Percentiles rank a stretch among this genome's conserved stretches.
Conservation (phyloP, 1,140 invertebrate species). For the Cydia splendana region DNA sequence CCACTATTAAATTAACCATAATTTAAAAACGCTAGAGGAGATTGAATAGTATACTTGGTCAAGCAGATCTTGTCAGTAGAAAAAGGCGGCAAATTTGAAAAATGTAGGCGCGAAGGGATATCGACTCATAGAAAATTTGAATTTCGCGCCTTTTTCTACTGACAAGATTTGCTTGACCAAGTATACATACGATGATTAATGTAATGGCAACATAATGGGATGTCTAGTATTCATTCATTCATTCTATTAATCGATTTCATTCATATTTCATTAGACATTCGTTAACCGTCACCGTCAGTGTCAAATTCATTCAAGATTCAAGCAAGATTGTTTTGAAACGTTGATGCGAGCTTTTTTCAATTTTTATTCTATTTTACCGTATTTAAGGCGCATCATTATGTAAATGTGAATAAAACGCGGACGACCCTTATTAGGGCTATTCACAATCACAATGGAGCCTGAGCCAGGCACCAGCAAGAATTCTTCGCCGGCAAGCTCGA, state of each 20-base stretch:
- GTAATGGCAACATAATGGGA: background rate
- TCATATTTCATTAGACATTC: background rate
- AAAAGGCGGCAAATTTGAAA: no score
- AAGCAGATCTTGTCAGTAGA: no score
- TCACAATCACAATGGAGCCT: conserved; percentile 8
- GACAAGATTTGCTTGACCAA: no score
- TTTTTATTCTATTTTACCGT: background rate
- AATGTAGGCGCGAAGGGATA: no score
- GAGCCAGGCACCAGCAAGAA: background rate
- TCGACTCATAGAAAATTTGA: no score
- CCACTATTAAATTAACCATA: no score
- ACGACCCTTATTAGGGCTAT: background rate
- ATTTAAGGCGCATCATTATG: background rate
- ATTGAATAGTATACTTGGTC: no score
- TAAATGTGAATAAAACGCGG: background rate
- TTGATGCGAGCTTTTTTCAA: background rate
- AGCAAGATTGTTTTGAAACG: background rate
- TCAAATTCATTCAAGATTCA: background rate
- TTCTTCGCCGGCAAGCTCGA: background rate
- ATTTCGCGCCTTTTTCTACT: no score
- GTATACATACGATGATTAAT: background rate
- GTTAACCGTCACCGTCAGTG: background rate
- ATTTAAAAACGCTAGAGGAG: no score
- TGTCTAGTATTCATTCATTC: background rate
- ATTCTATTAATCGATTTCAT: background rate